These are phyloP conservation scores for Ciconia stormi DNA, from an alignment of 2,113 vertebrate genomes.

Conservation along the genomic window DNA sequence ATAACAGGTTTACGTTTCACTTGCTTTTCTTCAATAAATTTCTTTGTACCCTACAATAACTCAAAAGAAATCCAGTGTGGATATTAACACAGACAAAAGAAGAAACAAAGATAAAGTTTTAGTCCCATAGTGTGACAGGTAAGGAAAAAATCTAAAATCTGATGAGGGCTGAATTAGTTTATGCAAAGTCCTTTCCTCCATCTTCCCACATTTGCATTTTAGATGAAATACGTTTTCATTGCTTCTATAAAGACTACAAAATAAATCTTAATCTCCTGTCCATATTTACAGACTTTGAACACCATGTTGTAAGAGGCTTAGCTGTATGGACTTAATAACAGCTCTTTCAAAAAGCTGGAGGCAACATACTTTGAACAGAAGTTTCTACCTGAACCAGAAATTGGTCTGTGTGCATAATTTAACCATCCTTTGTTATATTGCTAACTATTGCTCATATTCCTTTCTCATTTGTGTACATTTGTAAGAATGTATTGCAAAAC, in stretches of 20 bases:
- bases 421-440: background rate
- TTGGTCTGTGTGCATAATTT: background rate
- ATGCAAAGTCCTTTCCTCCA: background rate
- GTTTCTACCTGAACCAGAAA: background rate
- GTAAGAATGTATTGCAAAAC: background rate
- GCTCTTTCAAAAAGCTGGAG: background rate
- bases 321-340: background rate
- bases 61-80: background rate
- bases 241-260: background rate
- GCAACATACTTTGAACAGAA: background rate
- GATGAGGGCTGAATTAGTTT: background rate
- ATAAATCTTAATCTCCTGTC: background rate
- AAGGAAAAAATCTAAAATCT: background rate
- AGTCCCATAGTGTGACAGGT: background rate
- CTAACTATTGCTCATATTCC: background rate
- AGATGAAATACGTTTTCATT: background rate
- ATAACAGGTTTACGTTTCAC: background rate
- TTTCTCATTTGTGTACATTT: background rate
- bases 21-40: background rate
- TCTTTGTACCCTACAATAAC: background rate
- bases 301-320: background rate
- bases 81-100: background rate
- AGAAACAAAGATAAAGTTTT: background rate
- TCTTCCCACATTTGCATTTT: background rate
- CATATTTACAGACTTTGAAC: background rate